phyloP scores from a whole-genome alignment of 2,888 invertebrate genomes.

The Strigamia crassipes region DNA sequence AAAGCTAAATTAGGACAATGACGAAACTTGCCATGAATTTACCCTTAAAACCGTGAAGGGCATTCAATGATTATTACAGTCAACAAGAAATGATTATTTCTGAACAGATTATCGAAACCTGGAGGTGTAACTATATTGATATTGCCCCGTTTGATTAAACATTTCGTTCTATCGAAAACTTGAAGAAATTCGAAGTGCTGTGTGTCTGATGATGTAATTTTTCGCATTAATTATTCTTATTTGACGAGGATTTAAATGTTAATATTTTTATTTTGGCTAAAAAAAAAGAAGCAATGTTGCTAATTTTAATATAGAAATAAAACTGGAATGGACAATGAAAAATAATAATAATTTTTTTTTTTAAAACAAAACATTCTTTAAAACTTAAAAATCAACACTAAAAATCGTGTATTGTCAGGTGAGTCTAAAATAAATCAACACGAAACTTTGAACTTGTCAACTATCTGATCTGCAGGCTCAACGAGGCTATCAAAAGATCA shows the following conservation, averaged over 20 bases:
- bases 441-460: slow-evolving; percentile 3
- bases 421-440: slow-evolving; percentile 1
- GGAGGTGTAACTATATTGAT: too few species aligned
- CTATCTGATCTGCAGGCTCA: neutral
- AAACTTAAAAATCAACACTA: neutral
- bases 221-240: neutral
- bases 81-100: too few species aligned
- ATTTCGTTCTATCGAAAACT: too few species aligned
- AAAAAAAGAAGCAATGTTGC: neutral
- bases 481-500: slow-evolving; percentile 7
- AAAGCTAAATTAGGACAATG: too few species aligned
- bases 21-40: too few species aligned
- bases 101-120: too few species aligned
- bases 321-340: slow-evolving; percentile 26
- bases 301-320: neutral
- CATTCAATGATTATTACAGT: too few species aligned
- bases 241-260: neutral
- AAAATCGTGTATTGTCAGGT: neutral
- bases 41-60: too few species aligned
- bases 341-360: neutral
- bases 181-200: neutral
- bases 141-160: too few species aligned
- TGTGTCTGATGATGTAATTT: neutral
- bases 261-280: neutral
- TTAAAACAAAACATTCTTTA: too few species aligned